These are phyloP conservation scores for Picathartes gymnocephalus DNA, from an alignment of 2,113 vertebrate genomes.

Conservation along the genomic window DNA sequence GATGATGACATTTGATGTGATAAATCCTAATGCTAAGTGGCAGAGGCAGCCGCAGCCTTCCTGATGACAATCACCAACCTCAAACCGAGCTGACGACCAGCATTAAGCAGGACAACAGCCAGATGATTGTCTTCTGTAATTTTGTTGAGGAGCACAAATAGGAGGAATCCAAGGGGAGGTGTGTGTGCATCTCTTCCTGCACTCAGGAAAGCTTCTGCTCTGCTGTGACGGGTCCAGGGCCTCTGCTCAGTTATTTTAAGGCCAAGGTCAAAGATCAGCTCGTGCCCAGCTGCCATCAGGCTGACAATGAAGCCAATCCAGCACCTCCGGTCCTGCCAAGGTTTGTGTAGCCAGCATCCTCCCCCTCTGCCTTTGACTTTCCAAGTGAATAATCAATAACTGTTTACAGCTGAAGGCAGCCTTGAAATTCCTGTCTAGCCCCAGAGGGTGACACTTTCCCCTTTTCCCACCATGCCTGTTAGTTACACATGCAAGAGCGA, in stretches of 20 bases:
- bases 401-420: conserved; percentile 6
- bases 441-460: not conserved
- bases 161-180: not conserved
- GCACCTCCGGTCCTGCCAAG: not conserved
- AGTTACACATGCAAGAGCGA: not conserved
- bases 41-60: conserved; percentile 22
- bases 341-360: not conserved
- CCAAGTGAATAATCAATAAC: conserved; percentile 34
- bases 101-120: conserved; percentile 37
- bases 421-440: conserved; percentile 7
- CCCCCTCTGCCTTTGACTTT: conserved; percentile 10
- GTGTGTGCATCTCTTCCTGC: not conserved
- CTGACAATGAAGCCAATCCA: not conserved
- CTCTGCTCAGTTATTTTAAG: not conserved
- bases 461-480: not conserved
- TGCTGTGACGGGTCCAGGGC: not conserved
- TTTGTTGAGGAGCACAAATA: not conserved
- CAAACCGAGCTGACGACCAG: conserved; percentile 13
- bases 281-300: not conserved
- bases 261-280: conserved; percentile 1
- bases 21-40: conserved; percentile 52
- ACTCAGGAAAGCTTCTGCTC: not conserved
- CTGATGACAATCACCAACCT: conserved; percentile 36
- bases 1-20: conserved; percentile 44
- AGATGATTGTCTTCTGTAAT: conserved; percentile 31